These are phyloP conservation scores for Tetramorium simillimum DNA, from an alignment of 1,140 invertebrate genomes.

Conservation along the genomic window DNA sequence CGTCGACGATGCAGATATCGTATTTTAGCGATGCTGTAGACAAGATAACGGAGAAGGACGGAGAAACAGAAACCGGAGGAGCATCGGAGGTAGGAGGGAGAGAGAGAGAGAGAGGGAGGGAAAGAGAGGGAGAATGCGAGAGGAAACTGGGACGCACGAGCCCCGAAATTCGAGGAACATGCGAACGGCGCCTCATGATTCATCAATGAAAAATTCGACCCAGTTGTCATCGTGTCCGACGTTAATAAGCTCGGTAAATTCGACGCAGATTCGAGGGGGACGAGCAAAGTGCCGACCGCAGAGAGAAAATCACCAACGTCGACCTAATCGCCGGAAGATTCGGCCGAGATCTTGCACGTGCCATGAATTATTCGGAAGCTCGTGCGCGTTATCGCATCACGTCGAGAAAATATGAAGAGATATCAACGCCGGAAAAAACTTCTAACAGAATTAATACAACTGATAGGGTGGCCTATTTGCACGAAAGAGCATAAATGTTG, in stretches of 20 bases:
- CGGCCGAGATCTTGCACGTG: constrained; percentile 18
- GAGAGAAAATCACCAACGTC: constrained; percentile 59
- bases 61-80: constrained; percentile 6
- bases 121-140: background rate
- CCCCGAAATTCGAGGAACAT: constrained; percentile 55
- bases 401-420: constrained; percentile 1
- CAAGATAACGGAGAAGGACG: background rate
- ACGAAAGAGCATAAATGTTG: background rate
- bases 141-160: constrained; percentile 59
- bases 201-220: constrained; percentile 74
- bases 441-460: background rate
- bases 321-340: constrained; percentile 53
- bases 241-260: constrained; percentile 65
- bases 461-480: background rate
- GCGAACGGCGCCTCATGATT: constrained; percentile 65
- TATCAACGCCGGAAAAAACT: background rate
- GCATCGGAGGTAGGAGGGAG: no score
- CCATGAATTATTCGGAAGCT: constrained; percentile 25
- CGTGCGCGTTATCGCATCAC: background rate
- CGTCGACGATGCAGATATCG: constrained; percentile 46
- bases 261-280: constrained; percentile 1
- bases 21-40: constrained; percentile 41
- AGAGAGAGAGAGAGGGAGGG: background rate
- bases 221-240: constrained; percentile 61
- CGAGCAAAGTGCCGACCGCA: background rate